These are phyloP conservation scores for Conops quadrifasciatus DNA, from an alignment of 2,888 invertebrate genomes.

Conservation along the genomic window DNA sequence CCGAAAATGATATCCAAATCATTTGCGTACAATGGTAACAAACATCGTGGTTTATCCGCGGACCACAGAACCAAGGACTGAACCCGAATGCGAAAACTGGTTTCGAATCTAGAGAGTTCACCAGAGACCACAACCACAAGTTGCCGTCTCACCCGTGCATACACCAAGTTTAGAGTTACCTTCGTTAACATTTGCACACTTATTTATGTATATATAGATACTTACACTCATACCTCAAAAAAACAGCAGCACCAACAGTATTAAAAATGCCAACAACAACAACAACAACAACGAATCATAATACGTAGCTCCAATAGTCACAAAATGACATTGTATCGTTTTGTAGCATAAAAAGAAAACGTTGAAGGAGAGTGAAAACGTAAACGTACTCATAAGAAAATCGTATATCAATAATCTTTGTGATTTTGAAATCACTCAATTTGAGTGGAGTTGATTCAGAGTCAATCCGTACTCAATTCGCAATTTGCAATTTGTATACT, in stretches of 20 bases:
- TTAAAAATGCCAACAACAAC: not conserved
- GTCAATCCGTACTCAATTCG: constrained; percentile 35
- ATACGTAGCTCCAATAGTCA: constrained; percentile 27
- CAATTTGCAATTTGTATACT: not conserved
- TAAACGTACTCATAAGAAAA: not conserved
- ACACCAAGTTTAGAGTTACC: constrained; percentile 38
- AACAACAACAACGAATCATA: constrained; percentile 26
- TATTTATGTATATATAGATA: not conserved
- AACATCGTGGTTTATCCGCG: too few species aligned
- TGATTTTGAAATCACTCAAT: not conserved
- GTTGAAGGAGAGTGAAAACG: not conserved
- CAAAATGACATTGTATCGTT: not conserved
- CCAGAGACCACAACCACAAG: constrained; percentile 16
- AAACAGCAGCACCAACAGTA: constrained; percentile 15
- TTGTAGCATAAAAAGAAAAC: not conserved
- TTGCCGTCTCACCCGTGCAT: constrained; percentile 18
- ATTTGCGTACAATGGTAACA: too few species aligned
- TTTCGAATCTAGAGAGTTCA: constrained; percentile 4
- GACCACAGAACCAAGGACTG: too few species aligned
- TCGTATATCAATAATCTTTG: not conserved
- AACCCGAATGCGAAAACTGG: constrained; percentile 24
- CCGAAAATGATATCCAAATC: too few species aligned
- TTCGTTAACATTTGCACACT: constrained; percentile 28
- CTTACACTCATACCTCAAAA: constrained; percentile 3
- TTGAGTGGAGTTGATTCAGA: not conserved